Evolutionary conservation across 2,113 vertebrate species (phyloP).

Genomic region (Corynorhinus townsendii): DNA sequence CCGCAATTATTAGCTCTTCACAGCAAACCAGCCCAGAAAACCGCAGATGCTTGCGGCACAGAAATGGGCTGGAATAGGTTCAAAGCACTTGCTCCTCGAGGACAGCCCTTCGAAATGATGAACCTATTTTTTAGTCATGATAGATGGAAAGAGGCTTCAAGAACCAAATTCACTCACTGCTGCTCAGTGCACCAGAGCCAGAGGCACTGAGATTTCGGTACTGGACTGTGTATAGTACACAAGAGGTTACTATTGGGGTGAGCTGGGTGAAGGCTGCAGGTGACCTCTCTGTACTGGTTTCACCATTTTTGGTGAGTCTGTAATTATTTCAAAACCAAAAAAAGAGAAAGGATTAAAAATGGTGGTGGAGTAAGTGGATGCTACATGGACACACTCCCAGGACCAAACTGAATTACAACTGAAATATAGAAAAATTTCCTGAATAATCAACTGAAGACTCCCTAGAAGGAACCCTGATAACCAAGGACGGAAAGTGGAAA

Average conservation of each 20-base stretch:
- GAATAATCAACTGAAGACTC: too few species aligned
- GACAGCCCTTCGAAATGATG: background rate
- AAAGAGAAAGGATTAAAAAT: background rate
- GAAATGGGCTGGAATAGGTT: background rate
- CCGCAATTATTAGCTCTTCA: too few species aligned
- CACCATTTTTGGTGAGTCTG: background rate
- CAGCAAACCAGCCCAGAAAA: background rate
- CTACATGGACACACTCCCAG: too few species aligned
- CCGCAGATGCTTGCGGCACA: background rate
- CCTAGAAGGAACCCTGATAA: too few species aligned
- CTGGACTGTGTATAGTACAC: too few species aligned
- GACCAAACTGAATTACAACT: too few species aligned
- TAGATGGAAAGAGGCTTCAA: background rate
- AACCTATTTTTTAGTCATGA: background rate
- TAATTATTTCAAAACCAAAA: background rate
- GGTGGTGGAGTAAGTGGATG: too few species aligned
- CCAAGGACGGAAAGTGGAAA: too few species aligned
- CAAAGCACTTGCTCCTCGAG: background rate
- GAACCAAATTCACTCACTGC: background rate
- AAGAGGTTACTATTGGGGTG: background rate
- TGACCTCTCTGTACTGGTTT: background rate
- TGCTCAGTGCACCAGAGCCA: background rate
- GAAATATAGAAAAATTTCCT: background rate
- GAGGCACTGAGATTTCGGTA: background rate
- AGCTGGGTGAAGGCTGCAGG: background rate